A percentile compares a stretch with the other conserved stretches of the same genome.
phyloP scores from a whole-genome alignment of 2,113 vertebrate species.

The Corythornis vintsioides region DNA sequence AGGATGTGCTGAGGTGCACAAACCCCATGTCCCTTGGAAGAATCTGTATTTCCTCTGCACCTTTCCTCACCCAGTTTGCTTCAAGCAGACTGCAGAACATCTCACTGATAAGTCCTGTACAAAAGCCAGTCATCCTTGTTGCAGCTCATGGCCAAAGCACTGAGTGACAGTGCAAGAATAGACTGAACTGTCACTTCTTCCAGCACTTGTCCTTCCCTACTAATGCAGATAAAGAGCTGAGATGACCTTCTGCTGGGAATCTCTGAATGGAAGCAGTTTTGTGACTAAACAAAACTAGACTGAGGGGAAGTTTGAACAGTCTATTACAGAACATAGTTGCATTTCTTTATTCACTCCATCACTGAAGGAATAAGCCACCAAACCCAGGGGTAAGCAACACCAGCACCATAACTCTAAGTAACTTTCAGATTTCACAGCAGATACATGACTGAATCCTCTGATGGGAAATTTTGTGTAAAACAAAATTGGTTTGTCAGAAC shows the following conservation, averaged over 20 bases:
- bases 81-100: background rate
- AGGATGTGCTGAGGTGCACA: background rate
- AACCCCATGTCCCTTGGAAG: background rate
- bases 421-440: background rate
- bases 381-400: background rate
- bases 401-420: background rate
- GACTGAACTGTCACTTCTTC: constrained; percentile 17
- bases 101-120: background rate
- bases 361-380: background rate
- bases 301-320: background rate
- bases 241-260: constrained; percentile 18
- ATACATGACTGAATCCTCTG: background rate
- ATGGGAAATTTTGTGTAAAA: background rate
- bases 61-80: background rate
- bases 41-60: background rate
- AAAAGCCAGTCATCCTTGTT: background rate
- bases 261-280: constrained; percentile 11
- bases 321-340: background rate
- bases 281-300: background rate
- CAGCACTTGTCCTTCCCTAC: background rate
- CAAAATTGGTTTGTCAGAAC: background rate
- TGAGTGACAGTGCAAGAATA: background rate
- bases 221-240: background rate
- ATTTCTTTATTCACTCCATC: background rate
- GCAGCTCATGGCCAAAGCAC: background rate